Evolutionary conservation across 2,113 vertebrate genomes (phyloP).

Genomic region (Heterocephalus glaber): DNA sequence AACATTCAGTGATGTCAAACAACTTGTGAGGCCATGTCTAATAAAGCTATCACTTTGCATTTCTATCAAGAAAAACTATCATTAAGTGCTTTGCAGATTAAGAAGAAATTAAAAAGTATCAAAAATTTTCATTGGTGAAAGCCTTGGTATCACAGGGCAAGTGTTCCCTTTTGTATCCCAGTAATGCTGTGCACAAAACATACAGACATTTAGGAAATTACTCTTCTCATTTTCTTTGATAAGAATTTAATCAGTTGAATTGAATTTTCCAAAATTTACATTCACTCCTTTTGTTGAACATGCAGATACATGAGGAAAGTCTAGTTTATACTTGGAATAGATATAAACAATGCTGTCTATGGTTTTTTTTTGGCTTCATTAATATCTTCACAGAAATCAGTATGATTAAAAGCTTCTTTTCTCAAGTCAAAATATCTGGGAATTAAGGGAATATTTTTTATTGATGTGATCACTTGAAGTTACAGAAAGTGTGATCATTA

Average conservation of each 20-base stretch:
- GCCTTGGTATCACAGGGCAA: background rate
- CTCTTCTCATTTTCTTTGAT: background rate
- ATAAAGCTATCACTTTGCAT: background rate
- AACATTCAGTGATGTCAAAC: background rate
- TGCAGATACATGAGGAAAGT: background rate
- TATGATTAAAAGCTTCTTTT: background rate
- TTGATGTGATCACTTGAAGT: background rate
- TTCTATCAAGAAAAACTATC: background rate
- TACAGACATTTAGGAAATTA: background rate
- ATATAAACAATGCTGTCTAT: background rate
- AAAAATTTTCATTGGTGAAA: background rate
- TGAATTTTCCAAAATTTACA: background rate
- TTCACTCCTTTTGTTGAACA: background rate
- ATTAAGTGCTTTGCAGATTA: background rate
- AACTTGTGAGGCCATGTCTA: background rate
- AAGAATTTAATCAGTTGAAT: background rate
- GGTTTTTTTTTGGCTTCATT: background rate
- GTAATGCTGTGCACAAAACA: background rate
- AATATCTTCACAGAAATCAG: background rate
- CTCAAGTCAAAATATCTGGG: background rate
- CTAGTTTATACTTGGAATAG: background rate
- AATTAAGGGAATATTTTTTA: background rate
- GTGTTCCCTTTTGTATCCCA: fast-evolving
- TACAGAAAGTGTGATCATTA: background rate
- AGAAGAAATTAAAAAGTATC: background rate